phyloP scores from a whole-genome alignment of 2,113 vertebrate genomes.

The Nothocercus julius region DNA sequence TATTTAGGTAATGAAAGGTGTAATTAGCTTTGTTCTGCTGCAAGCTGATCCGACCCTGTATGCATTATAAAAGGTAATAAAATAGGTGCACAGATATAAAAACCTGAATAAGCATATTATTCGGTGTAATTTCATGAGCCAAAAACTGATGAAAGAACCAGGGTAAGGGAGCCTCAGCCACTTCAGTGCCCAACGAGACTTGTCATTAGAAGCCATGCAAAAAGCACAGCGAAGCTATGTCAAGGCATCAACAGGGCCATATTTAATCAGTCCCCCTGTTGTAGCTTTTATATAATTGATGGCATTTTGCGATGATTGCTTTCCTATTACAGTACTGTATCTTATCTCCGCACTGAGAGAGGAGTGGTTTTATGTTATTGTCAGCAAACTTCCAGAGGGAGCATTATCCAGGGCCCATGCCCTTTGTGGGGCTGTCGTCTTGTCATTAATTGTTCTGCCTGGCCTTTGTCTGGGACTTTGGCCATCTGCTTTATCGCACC shows the following conservation, averaged over 20 bases:
- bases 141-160: constrained; percentile 62
- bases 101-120: constrained; percentile 75
- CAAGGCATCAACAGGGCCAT: constrained; percentile 50
- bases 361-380: constrained; percentile 68
- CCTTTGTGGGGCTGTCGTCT: constrained; percentile 71
- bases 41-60: constrained; percentile 72
- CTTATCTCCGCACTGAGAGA: constrained; percentile 64
- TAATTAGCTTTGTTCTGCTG: constrained; percentile 85
- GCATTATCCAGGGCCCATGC: constrained; percentile 30
- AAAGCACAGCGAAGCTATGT: constrained; percentile 9
- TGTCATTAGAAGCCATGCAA: constrained; percentile 28
- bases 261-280: constrained; percentile 54
- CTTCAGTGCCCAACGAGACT: constrained; percentile 54
- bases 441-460: constrained; percentile 64
- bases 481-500: constrained; percentile 72
- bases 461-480: constrained; percentile 57
- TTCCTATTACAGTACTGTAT: constrained; percentile 71
- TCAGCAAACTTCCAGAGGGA: constrained; percentile 57
- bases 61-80: constrained; percentile 80
- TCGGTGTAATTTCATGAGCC: constrained; percentile 62
- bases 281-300: constrained; percentile 74
- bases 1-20: constrained; percentile 81
- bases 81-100: constrained; percentile 79
- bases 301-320: constrained; percentile 76
- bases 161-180: constrained; percentile 47